Base-by-base conservation (phyloP, 2,888 invertebrate genomes). In the Embidobia sp. region DNA sequence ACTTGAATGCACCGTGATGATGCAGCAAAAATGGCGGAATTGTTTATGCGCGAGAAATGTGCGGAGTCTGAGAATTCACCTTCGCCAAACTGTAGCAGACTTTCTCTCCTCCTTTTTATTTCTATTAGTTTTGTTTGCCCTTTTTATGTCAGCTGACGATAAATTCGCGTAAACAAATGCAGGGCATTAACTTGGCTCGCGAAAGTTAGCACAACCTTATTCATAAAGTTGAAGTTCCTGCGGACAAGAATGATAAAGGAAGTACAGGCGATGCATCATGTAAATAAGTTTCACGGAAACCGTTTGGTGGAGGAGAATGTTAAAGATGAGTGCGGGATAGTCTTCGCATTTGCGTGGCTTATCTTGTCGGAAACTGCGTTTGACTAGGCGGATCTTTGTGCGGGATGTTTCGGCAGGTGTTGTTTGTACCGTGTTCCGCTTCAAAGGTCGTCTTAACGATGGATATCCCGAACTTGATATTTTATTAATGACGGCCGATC, bases 141-240 rank as follows among this genome's bases (percentile, higher is more conserved):
- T 22, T 46, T 22, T 15, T 13, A 5, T 3, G 33, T 16, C 16
- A 44, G 44, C 26, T 53, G 70, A 49, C 42, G 10, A 64, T 40
- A 49, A 55, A 74, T 59, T 66, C 31, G 15, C 66, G 35, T 66
- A 51, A 66, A 51, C 55, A 66, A 66, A 66, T 59, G 51, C 19
- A 26, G 19, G 35, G 31, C 59, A 51, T 57, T 59, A 44, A 59
- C 57, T 66, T 64, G 8, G 44, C 55, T 22, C 46, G 51, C 37
- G 40, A 49, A 74, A 74, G 59, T 72, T 55, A 13, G 48, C 22
- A 29, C 48, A 22, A 40, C 48, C 42, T 73, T 59, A 73, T 55
- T 35, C 55, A 57, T 57, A 57, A 55, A 10, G 40, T 40, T 40
- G 11, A 48, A 72, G 49, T 42, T 57, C 18, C 19, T 26, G n/a